Evolutionary conservation across 2,113 vertebrate genomes (phyloP).

Genomic region (Protobothrops mucrosquamatus): DNA sequence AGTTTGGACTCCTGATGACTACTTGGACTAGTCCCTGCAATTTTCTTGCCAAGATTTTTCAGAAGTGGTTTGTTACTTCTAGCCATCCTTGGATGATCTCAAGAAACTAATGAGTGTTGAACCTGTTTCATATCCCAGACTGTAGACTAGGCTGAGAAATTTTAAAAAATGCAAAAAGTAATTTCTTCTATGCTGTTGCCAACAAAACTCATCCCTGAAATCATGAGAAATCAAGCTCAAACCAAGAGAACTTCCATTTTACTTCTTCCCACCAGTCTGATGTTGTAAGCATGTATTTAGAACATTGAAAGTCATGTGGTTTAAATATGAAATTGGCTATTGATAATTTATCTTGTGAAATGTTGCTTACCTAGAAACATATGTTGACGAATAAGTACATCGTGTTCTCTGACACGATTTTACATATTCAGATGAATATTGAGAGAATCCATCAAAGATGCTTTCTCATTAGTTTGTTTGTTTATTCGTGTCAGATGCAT

Average conservation of each 20-base stretch:
- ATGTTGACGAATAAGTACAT: background rate
- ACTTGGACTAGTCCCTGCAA: background rate
- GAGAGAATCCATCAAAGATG: background rate
- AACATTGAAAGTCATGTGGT: background rate
- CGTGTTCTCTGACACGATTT: background rate
- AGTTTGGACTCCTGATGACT: background rate
- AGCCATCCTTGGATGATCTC: background rate
- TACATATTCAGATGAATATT: background rate
- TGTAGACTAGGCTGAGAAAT: background rate
- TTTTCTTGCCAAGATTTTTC: background rate
- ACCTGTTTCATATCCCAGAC: background rate
- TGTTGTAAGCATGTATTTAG: background rate
- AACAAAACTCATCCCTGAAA: background rate
- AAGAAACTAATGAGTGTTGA: background rate
- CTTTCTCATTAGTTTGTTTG: background rate
- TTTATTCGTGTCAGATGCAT: no score
- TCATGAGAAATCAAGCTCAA: background rate
- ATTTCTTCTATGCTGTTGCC: background rate
- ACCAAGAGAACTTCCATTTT: background rate
- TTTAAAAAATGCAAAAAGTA: background rate
- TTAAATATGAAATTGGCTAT: background rate
- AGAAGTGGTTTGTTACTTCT: background rate
- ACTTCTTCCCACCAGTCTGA: background rate
- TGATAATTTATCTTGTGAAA: background rate
- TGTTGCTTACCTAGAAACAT: background rate